Conservation (phyloP, 1,140 invertebrate species). For the Heliothis subflexa region DNA sequence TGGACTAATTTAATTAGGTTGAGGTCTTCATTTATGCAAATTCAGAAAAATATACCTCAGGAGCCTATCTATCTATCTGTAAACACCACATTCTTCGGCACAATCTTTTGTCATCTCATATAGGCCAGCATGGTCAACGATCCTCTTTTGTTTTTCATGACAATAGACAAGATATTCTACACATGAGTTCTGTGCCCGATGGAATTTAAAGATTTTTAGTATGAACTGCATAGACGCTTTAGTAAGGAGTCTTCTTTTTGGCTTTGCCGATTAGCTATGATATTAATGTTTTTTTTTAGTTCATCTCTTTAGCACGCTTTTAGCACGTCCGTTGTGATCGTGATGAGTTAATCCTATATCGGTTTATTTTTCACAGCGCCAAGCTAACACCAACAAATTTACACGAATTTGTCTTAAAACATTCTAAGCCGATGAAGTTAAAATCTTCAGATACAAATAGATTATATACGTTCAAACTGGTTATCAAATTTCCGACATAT, state of each 20-base stretch:
- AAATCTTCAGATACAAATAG: neutral
- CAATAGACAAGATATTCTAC: neutral
- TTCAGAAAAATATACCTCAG: no score
- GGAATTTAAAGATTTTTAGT: neutral
- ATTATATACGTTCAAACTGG: constrained; percentile 18
- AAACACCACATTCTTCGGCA: neutral
- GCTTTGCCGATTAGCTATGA: no score
- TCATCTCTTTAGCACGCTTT: neutral
- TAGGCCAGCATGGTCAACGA: neutral
- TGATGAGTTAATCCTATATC: no score
- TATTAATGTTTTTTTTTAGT: neutral
- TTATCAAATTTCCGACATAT: constrained; percentile 30
- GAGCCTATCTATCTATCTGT: neutral
- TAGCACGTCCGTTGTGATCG: no score
- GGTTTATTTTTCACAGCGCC: no score
- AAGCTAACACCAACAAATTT: no score
- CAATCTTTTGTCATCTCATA: neutral
- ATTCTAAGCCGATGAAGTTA: neutral
- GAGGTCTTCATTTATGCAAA: no score
- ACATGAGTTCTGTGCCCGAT: neutral
- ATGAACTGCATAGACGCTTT: neutral
- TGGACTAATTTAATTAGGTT: no score
- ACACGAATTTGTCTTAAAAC: neutral
- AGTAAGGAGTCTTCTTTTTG: no score
- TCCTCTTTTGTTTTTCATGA: constrained; percentile 3